These are phyloP conservation scores for Hylia prasina DNA, from an alignment of 2,113 vertebrate genomes.

Conservation along the genomic window DNA sequence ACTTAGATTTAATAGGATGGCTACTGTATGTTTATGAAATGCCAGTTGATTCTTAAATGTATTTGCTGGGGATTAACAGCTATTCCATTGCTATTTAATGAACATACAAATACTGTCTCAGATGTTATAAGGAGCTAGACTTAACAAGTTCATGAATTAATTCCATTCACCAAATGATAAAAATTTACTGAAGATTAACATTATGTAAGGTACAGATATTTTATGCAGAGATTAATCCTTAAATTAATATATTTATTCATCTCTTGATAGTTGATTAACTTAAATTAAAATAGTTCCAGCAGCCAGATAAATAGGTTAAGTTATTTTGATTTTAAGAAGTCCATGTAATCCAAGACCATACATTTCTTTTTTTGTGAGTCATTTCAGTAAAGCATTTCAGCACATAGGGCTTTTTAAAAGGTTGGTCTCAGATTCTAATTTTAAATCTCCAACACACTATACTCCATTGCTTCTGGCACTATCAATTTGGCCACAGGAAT, in stretches of 20 bases:
- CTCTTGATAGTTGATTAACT: background rate
- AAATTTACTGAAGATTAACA: constrained; percentile 20
- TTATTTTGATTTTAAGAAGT: background rate
- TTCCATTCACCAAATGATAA: background rate
- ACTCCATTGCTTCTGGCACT: background rate
- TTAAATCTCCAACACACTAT: background rate
- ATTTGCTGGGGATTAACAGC: constrained; percentile 41
- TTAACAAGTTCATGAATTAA: constrained; percentile 24
- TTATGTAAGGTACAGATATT: background rate
- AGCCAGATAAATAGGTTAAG: background rate
- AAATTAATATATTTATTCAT: constrained; percentile 3
- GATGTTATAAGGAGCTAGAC: background rate
- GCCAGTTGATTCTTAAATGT: constrained; percentile 36
- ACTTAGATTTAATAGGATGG: constrained; percentile 1
- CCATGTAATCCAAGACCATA: background rate
- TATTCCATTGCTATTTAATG: constrained; percentile 34
- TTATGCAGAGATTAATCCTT: constrained; percentile 4
- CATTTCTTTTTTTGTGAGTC: background rate
- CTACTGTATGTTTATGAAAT: constrained; percentile 52
- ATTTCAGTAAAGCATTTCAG: background rate
- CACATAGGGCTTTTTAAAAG: background rate
- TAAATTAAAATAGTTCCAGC: background rate
- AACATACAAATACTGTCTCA: background rate
- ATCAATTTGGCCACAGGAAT: background rate
- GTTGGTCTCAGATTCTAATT: background rate